Conservation (phyloP, 2,113 vertebrate species). For the Calyptomena viridis region DNA sequence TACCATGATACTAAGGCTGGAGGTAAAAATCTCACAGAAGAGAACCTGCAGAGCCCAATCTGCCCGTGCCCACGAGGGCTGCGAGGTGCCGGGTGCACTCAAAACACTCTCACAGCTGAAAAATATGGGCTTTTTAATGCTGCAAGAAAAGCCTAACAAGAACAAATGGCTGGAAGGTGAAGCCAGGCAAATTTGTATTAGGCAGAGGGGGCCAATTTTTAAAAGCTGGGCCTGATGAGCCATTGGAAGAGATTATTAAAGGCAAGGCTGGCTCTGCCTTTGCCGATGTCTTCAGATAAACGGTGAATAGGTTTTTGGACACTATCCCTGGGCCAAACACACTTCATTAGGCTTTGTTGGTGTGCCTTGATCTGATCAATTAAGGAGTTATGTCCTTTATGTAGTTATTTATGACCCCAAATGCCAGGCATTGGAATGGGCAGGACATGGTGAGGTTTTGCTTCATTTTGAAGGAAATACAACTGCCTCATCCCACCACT, state of each 20-base stretch:
- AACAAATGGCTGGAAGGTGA: background rate
- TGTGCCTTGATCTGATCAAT: background rate
- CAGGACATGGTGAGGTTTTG: background rate
- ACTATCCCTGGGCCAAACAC: background rate
- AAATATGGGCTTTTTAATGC: background rate
- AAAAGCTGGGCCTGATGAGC: background rate
- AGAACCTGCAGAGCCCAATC: background rate
- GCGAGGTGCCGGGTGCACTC: background rate
- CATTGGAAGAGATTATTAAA: background rate
- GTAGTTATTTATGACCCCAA: background rate
- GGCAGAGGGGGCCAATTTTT: background rate
- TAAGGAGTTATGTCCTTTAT: background rate
- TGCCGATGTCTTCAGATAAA: background rate
- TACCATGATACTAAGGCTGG: background rate
- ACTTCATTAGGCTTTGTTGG: background rate
- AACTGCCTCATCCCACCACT: accelerated
- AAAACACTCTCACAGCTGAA: accelerated
- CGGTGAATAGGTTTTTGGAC: accelerated
- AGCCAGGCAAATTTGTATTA: background rate
- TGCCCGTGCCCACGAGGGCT: background rate
- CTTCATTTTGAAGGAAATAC: background rate
- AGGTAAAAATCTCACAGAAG: background rate
- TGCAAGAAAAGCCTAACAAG: background rate
- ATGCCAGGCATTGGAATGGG: accelerated
- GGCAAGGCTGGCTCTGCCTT: background rate